phyloP scores from a whole-genome alignment of 2,888 invertebrate genomes.

The Graphium colonna region DNA sequence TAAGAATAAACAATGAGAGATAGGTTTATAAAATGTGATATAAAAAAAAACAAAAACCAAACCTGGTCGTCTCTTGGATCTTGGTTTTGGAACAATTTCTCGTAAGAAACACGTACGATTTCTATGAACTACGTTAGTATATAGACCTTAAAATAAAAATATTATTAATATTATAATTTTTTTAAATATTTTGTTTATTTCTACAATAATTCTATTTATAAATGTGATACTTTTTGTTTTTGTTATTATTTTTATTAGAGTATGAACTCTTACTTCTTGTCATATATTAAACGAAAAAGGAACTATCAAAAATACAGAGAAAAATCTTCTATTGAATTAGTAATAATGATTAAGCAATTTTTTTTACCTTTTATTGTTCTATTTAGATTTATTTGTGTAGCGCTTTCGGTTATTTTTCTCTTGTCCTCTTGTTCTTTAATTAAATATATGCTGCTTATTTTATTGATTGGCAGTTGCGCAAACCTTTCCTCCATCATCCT shows the following conservation, averaged over 20 bases:
- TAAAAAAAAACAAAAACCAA: slow-evolving; percentile 20
- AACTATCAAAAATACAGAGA: too few relatives aligned
- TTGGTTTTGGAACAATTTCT: slow-evolving; percentile 44
- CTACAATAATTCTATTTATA: too few relatives aligned
- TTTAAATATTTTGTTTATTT: too few relatives aligned
- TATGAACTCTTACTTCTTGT: too few relatives aligned
- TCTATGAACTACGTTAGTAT: slow-evolving; percentile 28
- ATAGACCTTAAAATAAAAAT: slow-evolving; percentile 24
- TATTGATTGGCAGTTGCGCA: too few relatives aligned
- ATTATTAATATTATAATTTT: too few relatives aligned
- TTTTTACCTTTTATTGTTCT: slow-evolving; percentile 25
- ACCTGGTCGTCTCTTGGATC: slow-evolving; percentile 50
- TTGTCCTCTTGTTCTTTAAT: slow-evolving; percentile 29
- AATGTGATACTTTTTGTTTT: too few relatives aligned
- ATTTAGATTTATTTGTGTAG: slow-evolving; percentile 47
- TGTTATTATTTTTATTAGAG: too few relatives aligned
- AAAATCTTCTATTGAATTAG: too few relatives aligned
- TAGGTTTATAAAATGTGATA: not conserved
- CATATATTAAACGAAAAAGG: too few relatives aligned
- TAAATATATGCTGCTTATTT: too few relatives aligned
- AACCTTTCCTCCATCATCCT: too few relatives aligned
- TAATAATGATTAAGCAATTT: not conserved
- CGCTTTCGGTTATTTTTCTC: slow-evolving; percentile 34
- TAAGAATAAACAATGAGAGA: slow-evolving; percentile 27
- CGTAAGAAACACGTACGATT: slow-evolving; percentile 24